phyloP scores from a whole-genome alignment of 2,113 vertebrate genomes.

The Microcebus murinus region DNA sequence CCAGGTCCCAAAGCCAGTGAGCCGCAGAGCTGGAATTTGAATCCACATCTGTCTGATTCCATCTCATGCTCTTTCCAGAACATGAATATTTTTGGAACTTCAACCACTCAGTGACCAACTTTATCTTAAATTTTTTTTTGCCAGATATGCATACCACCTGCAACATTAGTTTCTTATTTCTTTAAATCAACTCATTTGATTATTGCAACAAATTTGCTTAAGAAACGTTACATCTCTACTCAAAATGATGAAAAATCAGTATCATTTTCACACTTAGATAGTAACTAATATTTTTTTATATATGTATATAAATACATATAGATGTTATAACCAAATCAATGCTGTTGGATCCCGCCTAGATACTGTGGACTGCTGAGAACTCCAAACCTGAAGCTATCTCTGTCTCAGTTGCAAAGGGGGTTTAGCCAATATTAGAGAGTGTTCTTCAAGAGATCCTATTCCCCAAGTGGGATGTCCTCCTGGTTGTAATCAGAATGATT shows the following conservation, averaged over 20 bases:
- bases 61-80: not conserved
- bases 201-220: conserved; percentile 5
- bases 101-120: not conserved
- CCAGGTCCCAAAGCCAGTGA: not conserved
- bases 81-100: not conserved
- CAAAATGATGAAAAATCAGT: not conserved
- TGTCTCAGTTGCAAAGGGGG: not conserved
- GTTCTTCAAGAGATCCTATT: not conserved
- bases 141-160: not conserved
- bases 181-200: not conserved
- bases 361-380: not conserved
- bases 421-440: not conserved
- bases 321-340: not conserved
- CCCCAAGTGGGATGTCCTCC: not conserved
- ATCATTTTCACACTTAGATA: not conserved
- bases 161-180: not conserved
- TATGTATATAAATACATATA: not conserved
- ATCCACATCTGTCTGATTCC: not conserved
- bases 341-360: not conserved
- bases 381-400: not conserved
- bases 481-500: not conserved
- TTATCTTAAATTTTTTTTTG: not conserved
- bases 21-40: not conserved
- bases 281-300: not conserved
- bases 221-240: not conserved